Percentiles rank a stretch among this genome's conserved stretches.
phyloP scores from a whole-genome alignment of 1,140 invertebrate genomes.

The Conus betulinus region DNA sequence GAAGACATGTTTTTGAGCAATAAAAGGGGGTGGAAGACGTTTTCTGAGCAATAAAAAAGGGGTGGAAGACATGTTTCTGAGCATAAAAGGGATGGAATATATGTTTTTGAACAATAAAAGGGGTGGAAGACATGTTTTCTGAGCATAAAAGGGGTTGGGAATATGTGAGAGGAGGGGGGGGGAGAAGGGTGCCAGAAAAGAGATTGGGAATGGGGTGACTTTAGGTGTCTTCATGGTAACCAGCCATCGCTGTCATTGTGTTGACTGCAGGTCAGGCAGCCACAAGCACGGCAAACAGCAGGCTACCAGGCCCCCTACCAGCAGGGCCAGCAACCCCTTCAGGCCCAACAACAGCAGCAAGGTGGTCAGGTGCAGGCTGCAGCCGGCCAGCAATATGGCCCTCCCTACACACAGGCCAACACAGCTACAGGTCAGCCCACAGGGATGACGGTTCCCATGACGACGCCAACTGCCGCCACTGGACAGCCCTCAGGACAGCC shows the following conservation, averaged over 20 bases:
- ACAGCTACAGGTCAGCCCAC: background rate
- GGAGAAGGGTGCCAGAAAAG: too few relatives aligned
- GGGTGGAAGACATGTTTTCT: too few relatives aligned
- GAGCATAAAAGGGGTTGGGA: too few relatives aligned
- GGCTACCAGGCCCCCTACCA: background rate
- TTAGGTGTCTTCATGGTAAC: too few relatives aligned
- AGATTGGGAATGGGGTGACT: too few relatives aligned
- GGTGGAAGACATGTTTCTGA: too few relatives aligned
- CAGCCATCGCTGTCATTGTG: background rate
- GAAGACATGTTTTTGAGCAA: too few relatives aligned
- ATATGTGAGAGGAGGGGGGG: too few relatives aligned
- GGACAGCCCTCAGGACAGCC: background rate
- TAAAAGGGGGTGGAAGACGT: too few relatives aligned
- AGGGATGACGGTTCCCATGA: background rate
- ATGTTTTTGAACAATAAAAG: too few relatives aligned
- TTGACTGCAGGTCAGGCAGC: background rate
- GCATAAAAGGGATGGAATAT: too few relatives aligned
- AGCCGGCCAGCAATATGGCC: background rate
- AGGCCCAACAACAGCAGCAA: background rate
- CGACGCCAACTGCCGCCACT: background rate
- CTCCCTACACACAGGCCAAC: constrained; percentile 12
- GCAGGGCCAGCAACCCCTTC: background rate
- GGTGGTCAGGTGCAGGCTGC: background rate
- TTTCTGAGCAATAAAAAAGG: too few relatives aligned
- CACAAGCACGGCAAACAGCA: background rate